These are phyloP conservation scores for Naso thynnoides DNA, from an alignment of 2,797 vertebrate genomes.

Conservation along the genomic window DNA sequence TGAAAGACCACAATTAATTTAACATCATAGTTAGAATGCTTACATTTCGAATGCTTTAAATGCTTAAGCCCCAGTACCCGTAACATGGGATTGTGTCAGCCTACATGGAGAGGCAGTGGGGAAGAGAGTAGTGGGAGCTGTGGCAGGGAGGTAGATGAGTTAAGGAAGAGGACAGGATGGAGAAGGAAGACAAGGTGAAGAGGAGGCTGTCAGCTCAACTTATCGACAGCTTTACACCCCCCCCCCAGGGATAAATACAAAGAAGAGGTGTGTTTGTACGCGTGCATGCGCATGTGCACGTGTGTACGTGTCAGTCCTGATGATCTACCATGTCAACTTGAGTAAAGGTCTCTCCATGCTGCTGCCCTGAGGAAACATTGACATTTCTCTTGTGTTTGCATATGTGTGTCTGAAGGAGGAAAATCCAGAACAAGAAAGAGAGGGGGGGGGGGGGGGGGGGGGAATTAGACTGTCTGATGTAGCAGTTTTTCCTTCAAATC, in stretches of 20 bases:
- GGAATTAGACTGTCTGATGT: conserved; percentile 25
- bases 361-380: conserved; percentile 63
- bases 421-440: not conserved
- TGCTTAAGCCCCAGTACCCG: conserved; percentile 11
- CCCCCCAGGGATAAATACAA: conserved; percentile 66
- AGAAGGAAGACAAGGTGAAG: conserved; percentile 59
- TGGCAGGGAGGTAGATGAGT: conserved; percentile 17
- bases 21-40: conserved; percentile 18
- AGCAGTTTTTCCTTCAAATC: conserved; percentile 34
- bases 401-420: not conserved
- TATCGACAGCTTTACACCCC: conserved; percentile 70
- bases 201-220: conserved; percentile 66
- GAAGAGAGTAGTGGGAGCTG: not conserved
- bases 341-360: conserved; percentile 66
- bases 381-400: conserved; percentile 39
- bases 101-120: conserved; percentile 5
- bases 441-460: not conserved
- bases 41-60: conserved; percentile 20
- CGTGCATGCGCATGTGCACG: not conserved
- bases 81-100: not conserved
- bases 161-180: conserved; percentile 49
- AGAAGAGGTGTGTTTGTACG: conserved; percentile 18
- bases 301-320: conserved; percentile 52
- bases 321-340: conserved; percentile 71
- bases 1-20: conserved; percentile 19